These are phyloP conservation scores for Alouatta caraya DNA, from an alignment of 2,797 vertebrate species.

Conservation along the genomic window DNA sequence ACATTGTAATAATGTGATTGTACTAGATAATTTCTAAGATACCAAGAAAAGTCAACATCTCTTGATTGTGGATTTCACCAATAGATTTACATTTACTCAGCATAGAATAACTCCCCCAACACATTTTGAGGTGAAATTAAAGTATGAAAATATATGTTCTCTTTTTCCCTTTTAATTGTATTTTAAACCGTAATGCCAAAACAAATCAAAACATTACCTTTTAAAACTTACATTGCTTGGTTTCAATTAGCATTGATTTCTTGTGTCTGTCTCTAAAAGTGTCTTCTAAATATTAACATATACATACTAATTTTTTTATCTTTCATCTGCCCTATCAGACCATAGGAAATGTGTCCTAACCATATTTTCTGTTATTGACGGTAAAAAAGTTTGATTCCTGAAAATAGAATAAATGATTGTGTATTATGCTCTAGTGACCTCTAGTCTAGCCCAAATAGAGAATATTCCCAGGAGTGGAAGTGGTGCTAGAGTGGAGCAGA, in stretches of 20 bases:
- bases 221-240: background rate
- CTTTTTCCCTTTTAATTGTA: background rate
- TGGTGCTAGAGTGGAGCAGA: background rate
- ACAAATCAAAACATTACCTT: background rate
- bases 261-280: background rate
- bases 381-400: background rate
- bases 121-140: background rate
- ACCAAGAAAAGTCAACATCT: background rate
- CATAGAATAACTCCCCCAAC: background rate
- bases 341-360: background rate
- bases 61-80: background rate
- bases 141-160: background rate
- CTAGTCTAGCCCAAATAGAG: background rate
- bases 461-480: constrained; percentile 49
- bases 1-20: background rate
- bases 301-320: background rate
- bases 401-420: background rate
- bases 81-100: background rate
- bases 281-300: background rate
- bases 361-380: background rate
- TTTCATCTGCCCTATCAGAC: background rate
- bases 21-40: background rate
- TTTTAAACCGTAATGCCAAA: background rate
- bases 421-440: background rate
- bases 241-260: background rate